These are phyloP conservation scores for Brienomyrus brachyistius DNA, from an alignment of 2,113 vertebrate species.

Conservation along the genomic window DNA sequence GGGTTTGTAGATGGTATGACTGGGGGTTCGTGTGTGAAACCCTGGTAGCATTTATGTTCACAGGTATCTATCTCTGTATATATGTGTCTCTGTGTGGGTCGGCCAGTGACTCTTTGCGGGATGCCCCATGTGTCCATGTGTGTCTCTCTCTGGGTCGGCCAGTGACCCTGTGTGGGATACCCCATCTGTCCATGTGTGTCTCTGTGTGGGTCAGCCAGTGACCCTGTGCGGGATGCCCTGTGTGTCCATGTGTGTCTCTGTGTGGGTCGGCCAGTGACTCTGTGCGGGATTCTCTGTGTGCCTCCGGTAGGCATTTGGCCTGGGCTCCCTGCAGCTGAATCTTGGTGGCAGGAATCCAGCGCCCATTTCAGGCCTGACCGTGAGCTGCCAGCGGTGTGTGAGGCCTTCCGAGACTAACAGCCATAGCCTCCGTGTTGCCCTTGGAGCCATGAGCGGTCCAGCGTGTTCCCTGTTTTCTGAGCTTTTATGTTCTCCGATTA, in stretches of 20 bases:
- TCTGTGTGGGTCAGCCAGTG: background rate
- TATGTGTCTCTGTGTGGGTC: background rate
- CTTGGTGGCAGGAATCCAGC: conserved; percentile 36
- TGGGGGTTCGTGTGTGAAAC: background rate
- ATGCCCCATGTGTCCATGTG: background rate
- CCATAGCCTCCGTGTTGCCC: conserved; percentile 41
- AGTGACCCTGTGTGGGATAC: background rate
- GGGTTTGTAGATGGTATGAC: background rate
- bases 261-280: conserved; percentile 4
- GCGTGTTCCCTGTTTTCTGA: conserved; percentile 9
- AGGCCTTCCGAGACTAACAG: conserved; percentile 45
- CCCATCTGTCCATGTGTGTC: background rate
- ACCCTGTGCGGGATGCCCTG: background rate
- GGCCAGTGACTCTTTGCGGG: background rate
- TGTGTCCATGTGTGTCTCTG: background rate
- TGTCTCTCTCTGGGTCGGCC: background rate
- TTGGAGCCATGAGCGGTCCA: conserved; percentile 41
- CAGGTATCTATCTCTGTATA: background rate
- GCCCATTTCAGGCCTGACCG: conserved; percentile 36
- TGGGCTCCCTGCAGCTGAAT: conserved; percentile 42
- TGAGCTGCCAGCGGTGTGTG: conserved; percentile 36
- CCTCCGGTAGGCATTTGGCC: conserved; percentile 18
- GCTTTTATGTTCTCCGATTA: conserved; percentile 23
- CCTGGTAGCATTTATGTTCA: background rate
- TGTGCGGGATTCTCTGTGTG: conserved; percentile 8